Evolutionary conservation across 2,797 vertebrate species (phyloP).

Genomic region (Cephalopachus bancanus): DNA sequence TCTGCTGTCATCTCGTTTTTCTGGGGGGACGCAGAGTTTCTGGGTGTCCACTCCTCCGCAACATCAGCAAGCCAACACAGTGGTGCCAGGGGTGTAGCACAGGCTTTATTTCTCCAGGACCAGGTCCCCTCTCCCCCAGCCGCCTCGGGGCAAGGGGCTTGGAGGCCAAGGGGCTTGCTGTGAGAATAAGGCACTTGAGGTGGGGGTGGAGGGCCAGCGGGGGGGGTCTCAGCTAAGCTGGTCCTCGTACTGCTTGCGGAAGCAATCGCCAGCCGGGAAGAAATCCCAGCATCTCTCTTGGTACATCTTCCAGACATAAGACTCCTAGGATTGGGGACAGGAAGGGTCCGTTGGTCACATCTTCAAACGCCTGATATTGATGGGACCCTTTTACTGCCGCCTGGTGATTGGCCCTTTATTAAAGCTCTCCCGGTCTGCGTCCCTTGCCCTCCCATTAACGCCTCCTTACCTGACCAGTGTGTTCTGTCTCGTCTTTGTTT

Average conservation of each 20-base stretch:
- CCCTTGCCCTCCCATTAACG: background rate
- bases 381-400: background rate
- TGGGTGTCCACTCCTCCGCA: background rate
- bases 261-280: constrained; percentile 97
- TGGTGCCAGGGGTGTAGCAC: background rate
- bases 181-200: constrained; percentile 78
- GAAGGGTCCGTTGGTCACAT: background rate
- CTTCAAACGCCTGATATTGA: background rate
- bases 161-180: background rate
- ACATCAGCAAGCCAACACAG: background rate
- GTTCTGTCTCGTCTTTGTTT: constrained; percentile 97
- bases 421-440: background rate
- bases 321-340: constrained; percentile 90
- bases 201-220: background rate
- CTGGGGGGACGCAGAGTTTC: background rate
- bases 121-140: constrained; percentile 11
- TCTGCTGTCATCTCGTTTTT: constrained; percentile 7
- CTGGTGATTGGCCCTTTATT: background rate
- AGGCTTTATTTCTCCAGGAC: constrained; percentile 78
- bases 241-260: constrained; percentile 97
- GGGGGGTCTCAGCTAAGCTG: constrained; percentile 91
- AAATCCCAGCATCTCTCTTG: constrained; percentile 97
- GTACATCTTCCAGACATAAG: constrained; percentile 98
- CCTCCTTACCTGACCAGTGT: constrained; percentile 95
- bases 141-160: background rate